These are phyloP conservation scores for Oreocharis arfaki DNA, from an alignment of 2,113 vertebrate species.

Conservation along the genomic window DNA sequence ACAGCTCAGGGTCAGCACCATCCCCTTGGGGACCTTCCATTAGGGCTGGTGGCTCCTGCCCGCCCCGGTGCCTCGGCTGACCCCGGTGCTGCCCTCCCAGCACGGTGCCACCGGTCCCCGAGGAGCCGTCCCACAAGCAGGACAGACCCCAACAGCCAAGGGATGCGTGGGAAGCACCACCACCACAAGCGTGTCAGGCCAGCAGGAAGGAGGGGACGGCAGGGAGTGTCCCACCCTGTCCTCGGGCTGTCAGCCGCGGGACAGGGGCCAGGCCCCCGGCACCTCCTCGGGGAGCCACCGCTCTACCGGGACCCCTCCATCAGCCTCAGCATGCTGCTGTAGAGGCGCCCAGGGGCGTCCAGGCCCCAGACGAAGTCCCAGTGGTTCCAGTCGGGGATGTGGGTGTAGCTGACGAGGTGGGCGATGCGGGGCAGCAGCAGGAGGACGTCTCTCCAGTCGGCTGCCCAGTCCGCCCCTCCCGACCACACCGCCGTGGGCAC, in stretches of 20 bases:
- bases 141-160: neutral
- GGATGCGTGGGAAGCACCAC: fast-evolving
- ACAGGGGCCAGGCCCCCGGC: neutral
- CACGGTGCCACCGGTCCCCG: fast-evolving
- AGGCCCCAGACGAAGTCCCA: constrained; percentile 91
- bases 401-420: constrained; percentile 71
- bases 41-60: neutral
- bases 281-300: fast-evolving
- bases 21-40: neutral
- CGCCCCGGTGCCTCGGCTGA: fast-evolving
- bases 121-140: neutral
- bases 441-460: constrained; percentile 71
- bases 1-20: neutral
- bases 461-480: constrained; percentile 78
- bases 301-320: constrained; percentile 19
- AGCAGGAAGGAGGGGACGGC: neutral
- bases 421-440: constrained; percentile 79
- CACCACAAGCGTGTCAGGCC: neutral
- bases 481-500: constrained; percentile 87
- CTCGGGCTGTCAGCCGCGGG: fast-evolving
- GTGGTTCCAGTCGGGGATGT: constrained; percentile 84
- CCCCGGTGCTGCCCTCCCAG: fast-evolving
- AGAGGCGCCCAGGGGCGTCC: constrained; percentile 78
- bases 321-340: constrained; percentile 77
- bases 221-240: neutral